Evolutionary conservation across 2,113 vertebrate species (phyloP).

Genomic region (Sinocyclocheilus anshuiensis): DNA sequence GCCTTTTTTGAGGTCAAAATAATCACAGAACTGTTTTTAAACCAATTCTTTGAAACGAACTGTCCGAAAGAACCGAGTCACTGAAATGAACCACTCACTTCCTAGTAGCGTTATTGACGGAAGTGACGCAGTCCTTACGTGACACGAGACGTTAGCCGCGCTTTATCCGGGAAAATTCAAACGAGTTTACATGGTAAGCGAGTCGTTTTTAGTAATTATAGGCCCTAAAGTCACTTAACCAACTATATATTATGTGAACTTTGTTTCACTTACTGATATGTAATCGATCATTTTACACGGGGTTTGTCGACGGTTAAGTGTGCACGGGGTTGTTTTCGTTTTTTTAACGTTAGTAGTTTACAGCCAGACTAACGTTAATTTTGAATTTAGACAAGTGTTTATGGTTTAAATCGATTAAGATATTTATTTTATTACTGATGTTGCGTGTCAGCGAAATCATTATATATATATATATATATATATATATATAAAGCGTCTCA

Average conservation of each 20-base stretch:
- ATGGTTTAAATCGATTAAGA: neutral
- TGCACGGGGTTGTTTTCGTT: neutral
- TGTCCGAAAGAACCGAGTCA: neutral
- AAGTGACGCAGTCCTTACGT: conserved; percentile 23
- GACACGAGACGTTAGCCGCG: conserved; percentile 15
- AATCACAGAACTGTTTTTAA: neutral
- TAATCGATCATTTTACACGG: neutral
- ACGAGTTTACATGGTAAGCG: neutral
- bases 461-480: no score
- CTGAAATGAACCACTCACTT: neutral
- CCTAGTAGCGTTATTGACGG: neutral
- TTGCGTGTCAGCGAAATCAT: neutral
- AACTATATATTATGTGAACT: neutral
- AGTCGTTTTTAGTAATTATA: neutral
- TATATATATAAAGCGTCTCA: no score
- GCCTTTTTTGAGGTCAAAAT: neutral
- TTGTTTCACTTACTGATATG: neutral
- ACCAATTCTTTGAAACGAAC: neutral
- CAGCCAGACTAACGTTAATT: neutral
- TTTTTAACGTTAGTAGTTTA: neutral
- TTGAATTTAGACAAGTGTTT: neutral
- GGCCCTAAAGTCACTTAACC: neutral
- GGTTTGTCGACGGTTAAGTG: neutral
- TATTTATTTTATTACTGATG: neutral
- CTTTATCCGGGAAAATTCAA: conserved; percentile 41